Conservation (phyloP, 2,113 vertebrate genomes). For the Odontophorus gujanensis region DNA sequence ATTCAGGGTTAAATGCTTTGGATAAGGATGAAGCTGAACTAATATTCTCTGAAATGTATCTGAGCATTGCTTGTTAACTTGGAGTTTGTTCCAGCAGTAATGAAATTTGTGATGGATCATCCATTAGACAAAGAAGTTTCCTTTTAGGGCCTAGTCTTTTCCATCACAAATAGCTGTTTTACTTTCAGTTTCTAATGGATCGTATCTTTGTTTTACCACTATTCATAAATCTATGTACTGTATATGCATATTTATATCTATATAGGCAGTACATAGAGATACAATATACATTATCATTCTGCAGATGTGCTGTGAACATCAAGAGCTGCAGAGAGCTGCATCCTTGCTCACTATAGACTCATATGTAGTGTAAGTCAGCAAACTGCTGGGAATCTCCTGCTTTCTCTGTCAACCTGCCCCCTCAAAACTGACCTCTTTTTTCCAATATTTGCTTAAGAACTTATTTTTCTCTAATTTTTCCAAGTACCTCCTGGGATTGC, state of each 20-base stretch:
- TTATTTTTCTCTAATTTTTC: neutral
- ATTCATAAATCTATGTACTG: fast-evolving
- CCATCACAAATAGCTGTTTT: neutral
- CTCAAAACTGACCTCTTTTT: neutral
- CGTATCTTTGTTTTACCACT: neutral
- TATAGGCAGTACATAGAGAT: neutral
- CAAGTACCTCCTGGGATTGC: neutral
- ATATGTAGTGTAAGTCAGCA: neutral
- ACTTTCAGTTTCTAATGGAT: neutral
- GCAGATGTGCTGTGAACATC: neutral
- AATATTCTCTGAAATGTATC: neutral
- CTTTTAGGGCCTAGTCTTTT: neutral
- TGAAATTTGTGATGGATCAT: neutral
- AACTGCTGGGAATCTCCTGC: neutral
- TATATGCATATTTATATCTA: neutral
- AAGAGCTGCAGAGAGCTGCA: fast-evolving
- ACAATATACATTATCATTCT: fast-evolving
- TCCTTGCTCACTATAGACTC: fast-evolving
- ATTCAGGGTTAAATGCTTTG: neutral
- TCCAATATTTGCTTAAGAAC: neutral
- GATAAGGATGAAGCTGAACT: neutral
- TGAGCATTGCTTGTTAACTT: neutral
- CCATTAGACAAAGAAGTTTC: neutral
- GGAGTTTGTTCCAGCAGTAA: neutral
- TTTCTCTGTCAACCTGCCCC: neutral